A percentile compares a stretch with the other conserved stretches of the same genome.
Conservation (phyloP, 2,888 invertebrate species). For the Cyclophora albipunctata region DNA sequence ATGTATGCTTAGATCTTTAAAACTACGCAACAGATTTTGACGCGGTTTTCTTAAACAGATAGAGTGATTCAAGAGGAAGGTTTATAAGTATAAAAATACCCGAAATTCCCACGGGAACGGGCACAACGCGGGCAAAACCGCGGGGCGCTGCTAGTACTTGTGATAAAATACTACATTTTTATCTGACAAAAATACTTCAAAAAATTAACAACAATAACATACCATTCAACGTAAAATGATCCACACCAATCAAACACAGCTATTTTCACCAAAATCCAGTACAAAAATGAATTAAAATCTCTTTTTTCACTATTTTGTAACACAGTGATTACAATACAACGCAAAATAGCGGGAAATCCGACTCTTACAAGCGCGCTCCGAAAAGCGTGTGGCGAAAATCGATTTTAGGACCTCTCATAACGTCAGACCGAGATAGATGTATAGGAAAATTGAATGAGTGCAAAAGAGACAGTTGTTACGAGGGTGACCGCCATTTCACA, state of each 20-base stretch:
- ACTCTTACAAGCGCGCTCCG: neutral
- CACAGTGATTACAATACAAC: neutral
- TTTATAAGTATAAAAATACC: no score
- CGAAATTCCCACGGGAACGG: no score
- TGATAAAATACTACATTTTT: no score
- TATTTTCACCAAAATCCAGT: neutral
- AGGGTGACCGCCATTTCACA: slow-evolving; percentile 11
- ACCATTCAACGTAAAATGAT: no score
- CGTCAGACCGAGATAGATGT: slow-evolving; percentile 7
- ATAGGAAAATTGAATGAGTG: neutral
- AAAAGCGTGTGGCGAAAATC: slow-evolving; percentile 8
- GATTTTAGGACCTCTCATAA: slow-evolving; percentile 4
- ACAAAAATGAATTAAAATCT: neutral
- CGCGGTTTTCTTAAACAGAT: no score
- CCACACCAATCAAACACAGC: neutral
- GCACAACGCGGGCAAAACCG: no score
- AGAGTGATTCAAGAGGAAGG: no score
- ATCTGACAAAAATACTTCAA: no score
- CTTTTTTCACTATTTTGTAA: neutral
- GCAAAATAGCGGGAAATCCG: neutral
- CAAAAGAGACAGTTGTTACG: slow-evolving; percentile 13
- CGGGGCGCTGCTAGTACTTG: no score
- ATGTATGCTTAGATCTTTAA: no score
- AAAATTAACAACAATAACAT: no score
- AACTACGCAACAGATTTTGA: no score